Evolutionary conservation across 2,888 invertebrate species (phyloP), one percentile per base, ranked within the genome.

Genomic region (Ctenicera cuprea): DNA sequence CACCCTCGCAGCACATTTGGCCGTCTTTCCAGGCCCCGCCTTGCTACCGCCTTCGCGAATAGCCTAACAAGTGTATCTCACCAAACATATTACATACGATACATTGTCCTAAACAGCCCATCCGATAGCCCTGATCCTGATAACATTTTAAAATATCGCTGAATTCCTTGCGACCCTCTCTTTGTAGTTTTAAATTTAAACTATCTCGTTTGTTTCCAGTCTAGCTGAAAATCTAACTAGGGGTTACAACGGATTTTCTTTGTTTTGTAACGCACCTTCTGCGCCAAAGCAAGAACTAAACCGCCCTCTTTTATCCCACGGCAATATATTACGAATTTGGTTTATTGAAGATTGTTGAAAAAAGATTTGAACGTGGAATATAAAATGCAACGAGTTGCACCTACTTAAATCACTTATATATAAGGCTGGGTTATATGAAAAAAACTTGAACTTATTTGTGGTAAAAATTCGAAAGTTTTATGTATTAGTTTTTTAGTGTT

Each of bases 101-200:
- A 74, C 74, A 77, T 76, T 75, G 74, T 73, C 70, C 76, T 73
- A 73, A 76, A 76, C 73, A 76, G 72, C 75, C 65, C 63, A 73
- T 75, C 72, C 73, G 73, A 76, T 76, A 76, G 73, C 65, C 76
- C 62, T 38, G 67, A 73, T 73, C 73, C 82, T 80, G 86, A 86
- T 86, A 86, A 83, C 85, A 81, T 82, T 85, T 83, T 85, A 84
- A 86, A 86, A 86, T 86, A 85, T 86, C 81, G 85, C 82, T 82
- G 79, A 82, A 83, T 84, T 84, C 83, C 75, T 57, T 63, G 43
- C 77, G 72, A 73, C 76, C 74, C 78, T 75, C 78, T 76, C 80
- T 80, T 81, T 81, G 80, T 80, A 80, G 77, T 81, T 80, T 80
- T 78, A 80, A 81, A 80, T 81, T 80, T 80, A 80, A 81, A 80